Conservation (phyloP, 2,113 vertebrate genomes). For the Manacus vitellinus region DNA sequence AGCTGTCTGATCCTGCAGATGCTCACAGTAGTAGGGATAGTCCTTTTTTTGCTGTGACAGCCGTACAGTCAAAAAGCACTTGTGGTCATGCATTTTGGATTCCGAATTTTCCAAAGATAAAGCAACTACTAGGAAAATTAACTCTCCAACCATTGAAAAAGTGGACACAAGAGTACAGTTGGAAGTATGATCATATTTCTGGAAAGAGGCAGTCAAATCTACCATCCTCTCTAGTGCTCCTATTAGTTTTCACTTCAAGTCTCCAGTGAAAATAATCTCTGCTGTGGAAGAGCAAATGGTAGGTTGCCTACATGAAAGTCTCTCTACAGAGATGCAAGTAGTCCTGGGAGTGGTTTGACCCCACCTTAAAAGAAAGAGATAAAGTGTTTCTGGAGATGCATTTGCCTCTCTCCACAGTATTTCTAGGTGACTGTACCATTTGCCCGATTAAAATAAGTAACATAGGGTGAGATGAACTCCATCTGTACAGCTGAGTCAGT, state of each 20-base stretch:
- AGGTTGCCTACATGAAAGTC: background rate
- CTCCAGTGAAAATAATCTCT: background rate
- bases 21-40: background rate
- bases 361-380: background rate
- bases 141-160: background rate
- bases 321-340: background rate
- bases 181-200: background rate
- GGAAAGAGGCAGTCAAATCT: background rate
- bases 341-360: background rate
- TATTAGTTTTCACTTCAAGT: background rate
- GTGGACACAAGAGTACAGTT: background rate
- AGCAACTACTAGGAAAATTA: background rate
- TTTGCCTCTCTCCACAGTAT: background rate
- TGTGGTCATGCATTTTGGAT: background rate
- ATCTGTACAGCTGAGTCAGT: background rate
- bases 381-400: background rate
- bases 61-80: background rate
- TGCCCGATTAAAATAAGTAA: background rate
- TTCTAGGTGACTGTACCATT: background rate
- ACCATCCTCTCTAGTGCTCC: background rate
- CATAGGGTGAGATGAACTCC: background rate
- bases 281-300: background rate
- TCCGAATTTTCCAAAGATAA: background rate
- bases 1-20: background rate
- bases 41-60: background rate